Evolutionary conservation across 2,888 invertebrate genomes (phyloP).

Genomic region (Neocrepidodera transversa): DNA sequence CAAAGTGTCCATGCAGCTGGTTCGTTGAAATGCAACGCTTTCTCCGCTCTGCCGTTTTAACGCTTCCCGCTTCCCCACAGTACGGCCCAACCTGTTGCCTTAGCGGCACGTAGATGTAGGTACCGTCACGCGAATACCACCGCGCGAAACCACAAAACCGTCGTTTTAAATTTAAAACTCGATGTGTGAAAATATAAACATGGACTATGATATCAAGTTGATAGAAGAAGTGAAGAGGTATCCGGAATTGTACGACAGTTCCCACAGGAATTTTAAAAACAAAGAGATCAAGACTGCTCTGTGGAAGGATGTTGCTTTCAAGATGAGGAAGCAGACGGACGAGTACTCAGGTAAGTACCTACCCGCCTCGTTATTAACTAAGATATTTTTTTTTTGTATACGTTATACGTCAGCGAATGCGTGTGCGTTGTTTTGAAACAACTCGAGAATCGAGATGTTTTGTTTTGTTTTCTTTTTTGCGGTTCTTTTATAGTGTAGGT

Average conservation of each 20-base stretch:
- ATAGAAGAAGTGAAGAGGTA: conserved; percentile 32
- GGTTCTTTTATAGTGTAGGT: no score
- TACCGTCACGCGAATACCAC: conserved; percentile 4
- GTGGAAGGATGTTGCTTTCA: conserved; percentile 34
- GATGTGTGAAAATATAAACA: conserved; percentile 19
- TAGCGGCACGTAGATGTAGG: no score
- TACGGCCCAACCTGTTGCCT: conserved; percentile 22
- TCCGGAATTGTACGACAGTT: conserved; percentile 39
- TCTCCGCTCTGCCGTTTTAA: conserved; percentile 14
- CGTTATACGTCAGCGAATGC: no score
- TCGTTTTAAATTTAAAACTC: background rate
- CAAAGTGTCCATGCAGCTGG: no score
- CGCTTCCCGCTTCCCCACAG: conserved; percentile 19
- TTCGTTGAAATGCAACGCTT: conserved; percentile 1
- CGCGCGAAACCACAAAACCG: background rate
- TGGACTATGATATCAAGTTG: conserved; percentile 38
- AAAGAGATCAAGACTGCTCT: conserved; percentile 30
- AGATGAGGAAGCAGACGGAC: conserved; percentile 35
- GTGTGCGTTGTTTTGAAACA: no score
- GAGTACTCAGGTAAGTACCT: conserved; percentile 33
- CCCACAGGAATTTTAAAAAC: conserved; percentile 36
- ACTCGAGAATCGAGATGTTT: no score
- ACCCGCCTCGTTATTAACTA: no score
- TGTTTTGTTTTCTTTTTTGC: no score
- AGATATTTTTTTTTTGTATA: no score